These are phyloP conservation scores for Barnardius zonarius DNA, from an alignment of 2,113 vertebrate species.

Conservation along the genomic window DNA sequence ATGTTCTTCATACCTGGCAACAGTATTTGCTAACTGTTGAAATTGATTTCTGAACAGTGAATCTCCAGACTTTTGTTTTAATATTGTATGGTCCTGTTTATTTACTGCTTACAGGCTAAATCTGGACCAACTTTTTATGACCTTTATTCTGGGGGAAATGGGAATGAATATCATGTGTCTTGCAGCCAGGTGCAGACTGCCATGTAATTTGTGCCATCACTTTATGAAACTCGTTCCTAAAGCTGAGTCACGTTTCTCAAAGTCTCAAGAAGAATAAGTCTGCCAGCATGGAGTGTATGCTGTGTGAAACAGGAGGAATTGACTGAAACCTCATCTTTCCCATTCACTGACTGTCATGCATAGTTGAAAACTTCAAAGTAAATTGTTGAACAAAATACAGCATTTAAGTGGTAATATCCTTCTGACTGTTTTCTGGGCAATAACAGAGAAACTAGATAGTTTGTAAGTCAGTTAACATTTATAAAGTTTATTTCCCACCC, in stretches of 20 bases:
- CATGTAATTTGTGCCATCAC: neutral
- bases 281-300: neutral
- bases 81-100: neutral
- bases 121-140: neutral
- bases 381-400: neutral
- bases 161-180: neutral
- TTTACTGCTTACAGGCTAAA: neutral
- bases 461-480: conserved; percentile 12
- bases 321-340: neutral
- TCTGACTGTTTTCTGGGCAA: neutral
- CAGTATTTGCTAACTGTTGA: neutral
- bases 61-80: neutral
- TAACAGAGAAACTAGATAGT: neutral
- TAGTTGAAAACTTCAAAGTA: neutral
- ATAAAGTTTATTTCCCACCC: neutral
- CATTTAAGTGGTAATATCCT: neutral
- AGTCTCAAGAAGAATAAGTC: neutral
- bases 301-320: neutral
- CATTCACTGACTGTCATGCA: neutral
- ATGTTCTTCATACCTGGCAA: neutral
- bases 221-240: neutral
- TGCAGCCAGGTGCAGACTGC: neutral
- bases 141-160: neutral
- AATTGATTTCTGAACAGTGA: neutral
- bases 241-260: neutral